Base-by-base conservation (phyloP, 2,797 vertebrate genomes). In the Microctenopoma lineatum region DNA sequence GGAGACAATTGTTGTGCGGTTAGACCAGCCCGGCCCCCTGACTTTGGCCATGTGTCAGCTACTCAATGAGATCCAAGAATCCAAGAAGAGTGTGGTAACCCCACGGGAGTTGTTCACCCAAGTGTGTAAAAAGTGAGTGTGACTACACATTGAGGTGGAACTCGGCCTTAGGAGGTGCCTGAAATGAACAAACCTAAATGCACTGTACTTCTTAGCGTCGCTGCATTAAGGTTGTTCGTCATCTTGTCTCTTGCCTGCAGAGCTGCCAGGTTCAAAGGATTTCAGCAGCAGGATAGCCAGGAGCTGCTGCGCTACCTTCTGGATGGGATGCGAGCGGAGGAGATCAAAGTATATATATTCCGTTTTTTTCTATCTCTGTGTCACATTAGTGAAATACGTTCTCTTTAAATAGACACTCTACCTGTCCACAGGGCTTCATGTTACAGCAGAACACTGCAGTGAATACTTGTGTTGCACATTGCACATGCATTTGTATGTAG, bases 241-340 rank as follows among this genome's bases (percentile, higher is more conserved):
- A 8, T 56, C 34, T 73, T 3, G 0, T 72, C 27, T 75, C 3
- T 9, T 80, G 27, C 48, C 53, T 73, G 29, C 79, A 99, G 98
- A 91, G 96, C 97, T 66, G 87, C 94, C 74, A 93, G 97, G 54
- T 99, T 99, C 88, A 97, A 95, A 94, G 96, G 98, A 34, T 99
- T 96, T 74, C 98, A 99, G 84, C 97, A 99, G 88, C 98, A 99
- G 71, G 98, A 99, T 82, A 99, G 98, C 84, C 98, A 99, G 84
- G 98, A 99, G 84, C 92, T 99, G 32, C 94, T 99, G 77, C 96
- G 96, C 36, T 99, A 98, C 75, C 93, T 99, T 36, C 90, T 99
- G 67, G 98, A 99, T 73, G 98, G 97, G 67, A 98, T 99, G 96
- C 94, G 96, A 84, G 93, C 96, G 2, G 98, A 99, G 80, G 98